Base-by-base conservation (phyloP, 2,888 invertebrate genomes). In the Lapara coniferarum region DNA sequence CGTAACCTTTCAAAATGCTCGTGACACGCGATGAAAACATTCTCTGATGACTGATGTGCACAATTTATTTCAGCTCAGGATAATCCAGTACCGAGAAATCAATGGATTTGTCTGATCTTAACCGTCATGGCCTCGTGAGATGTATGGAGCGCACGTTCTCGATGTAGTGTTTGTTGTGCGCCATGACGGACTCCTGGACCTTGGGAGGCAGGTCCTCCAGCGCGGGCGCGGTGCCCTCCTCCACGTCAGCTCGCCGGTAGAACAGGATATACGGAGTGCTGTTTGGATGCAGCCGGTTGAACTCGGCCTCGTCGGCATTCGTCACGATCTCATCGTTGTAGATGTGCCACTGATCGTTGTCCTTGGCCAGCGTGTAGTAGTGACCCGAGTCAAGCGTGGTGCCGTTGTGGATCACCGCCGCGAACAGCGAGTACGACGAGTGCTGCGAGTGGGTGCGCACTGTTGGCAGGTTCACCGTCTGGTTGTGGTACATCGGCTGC, bases 211-310 rank as follows among this genome's bases (percentile, higher is more conserved):
- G 74, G 1, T 89, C 89, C 0, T 87, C 82, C 3, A 92, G 72
- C 0, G 87, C 70, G 0, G 89, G 89, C 0, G 82, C 82, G 0
- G 85, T 72, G 44, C 84, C 85, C 16, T 91, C 91, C 25, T 89
- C 89, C 10, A 94, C 86, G 77, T 95, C 94, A 66, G 89, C 87
- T 16, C 92, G 87, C 19, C 85, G 76, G 83, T 98, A 98, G 82
- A 98, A 97, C 57, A 98, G 89, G 72, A 98, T 96, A 82, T 98
- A 98, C 0, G 98, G 97, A 0, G 98, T 97, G 83, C 97, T 96
- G 14, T 96, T 96, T 3, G 96, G 95, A 74, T 95, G 94, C 10
- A 96, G 91, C 37, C 90, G 90, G 76, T 95, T 95, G 63, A 97
- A 90, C 69, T 96, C 95, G 0, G 93, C 90, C 10, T 96, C 94